These are phyloP conservation scores for Ptychobarbus kaznakovi DNA, from an alignment of 2,797 vertebrate species.

Conservation along the genomic window DNA sequence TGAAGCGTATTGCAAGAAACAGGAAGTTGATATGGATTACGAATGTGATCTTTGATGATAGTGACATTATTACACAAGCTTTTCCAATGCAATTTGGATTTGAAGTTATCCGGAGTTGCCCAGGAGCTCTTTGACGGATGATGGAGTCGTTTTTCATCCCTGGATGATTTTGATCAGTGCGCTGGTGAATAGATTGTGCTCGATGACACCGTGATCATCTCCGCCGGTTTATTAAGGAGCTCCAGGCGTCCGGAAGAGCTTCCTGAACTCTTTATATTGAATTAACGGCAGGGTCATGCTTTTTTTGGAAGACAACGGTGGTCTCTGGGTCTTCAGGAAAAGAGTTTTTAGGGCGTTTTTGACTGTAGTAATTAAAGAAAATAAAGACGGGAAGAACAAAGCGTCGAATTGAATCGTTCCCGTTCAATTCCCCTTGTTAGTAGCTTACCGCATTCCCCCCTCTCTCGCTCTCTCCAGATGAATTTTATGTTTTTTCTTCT, in stretches of 20 bases:
- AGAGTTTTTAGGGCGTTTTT: slow-evolving; percentile 87
- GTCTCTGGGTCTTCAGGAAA: slow-evolving; percentile 80
- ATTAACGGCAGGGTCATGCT: slow-evolving; percentile 94
- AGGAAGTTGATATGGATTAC: slow-evolving; percentile 32
- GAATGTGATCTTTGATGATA: slow-evolving; percentile 34
- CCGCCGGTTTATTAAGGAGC: slow-evolving; percentile 26
- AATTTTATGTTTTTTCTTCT: slow-evolving; percentile 46
- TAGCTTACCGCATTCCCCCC: slow-evolving; percentile 73
- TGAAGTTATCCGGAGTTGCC: slow-evolving; percentile 26
- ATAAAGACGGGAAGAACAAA: slow-evolving; percentile 84
- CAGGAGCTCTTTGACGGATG: slow-evolving; percentile 43
- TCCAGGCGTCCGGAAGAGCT: slow-evolving; percentile 75
- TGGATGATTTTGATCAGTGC: slow-evolving; percentile 36
- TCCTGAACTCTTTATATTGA: slow-evolving; percentile 92
- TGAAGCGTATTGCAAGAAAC: background rate
- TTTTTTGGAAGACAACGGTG: slow-evolving; percentile 85
- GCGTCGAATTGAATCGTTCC: slow-evolving; percentile 82
- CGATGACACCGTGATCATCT: slow-evolving; percentile 39
- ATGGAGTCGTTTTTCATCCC: slow-evolving; percentile 40
- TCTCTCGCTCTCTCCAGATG: slow-evolving; percentile 69
- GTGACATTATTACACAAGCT: slow-evolving; percentile 21
- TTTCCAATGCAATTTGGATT: slow-evolving; percentile 46
- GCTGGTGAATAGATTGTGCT: slow-evolving; percentile 16
- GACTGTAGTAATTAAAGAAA: slow-evolving; percentile 86
- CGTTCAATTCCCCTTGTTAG: slow-evolving; percentile 89